Base-by-base conservation (phyloP, 2,113 vertebrate genomes). In the Zosterops borbonicus region DNA sequence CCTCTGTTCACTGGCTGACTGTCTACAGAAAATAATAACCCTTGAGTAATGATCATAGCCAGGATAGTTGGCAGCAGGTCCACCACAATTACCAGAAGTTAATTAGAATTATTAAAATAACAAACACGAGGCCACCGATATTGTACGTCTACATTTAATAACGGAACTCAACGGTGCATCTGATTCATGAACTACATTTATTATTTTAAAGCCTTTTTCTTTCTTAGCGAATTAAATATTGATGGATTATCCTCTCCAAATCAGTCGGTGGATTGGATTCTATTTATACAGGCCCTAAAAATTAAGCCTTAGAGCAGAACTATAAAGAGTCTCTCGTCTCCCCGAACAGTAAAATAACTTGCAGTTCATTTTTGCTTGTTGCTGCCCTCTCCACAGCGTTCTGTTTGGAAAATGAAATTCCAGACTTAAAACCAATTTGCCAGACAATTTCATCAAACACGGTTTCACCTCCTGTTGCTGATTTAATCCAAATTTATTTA, bases 31-130 rank as follows among this genome's bases (percentile, higher is more conserved):
- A 96, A 97, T 44, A 97, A 92, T 95, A 96, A 96, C 89, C 93
- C 92, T 95, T 95, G 83, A 96, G 94, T 96, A 94, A 96, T 55
- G 94, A 71, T 78, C 79, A 56, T 31, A 78, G 65, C 74, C 3
- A 0, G 89, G 73, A 46, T 27, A 75, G 87, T 5, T 95, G 95
- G 65, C 95, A 96, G 92, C 71, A 91, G 89, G 95, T 97, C 94
- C 91, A 96, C 77, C 87, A 96, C 88, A 97, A 97, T 98, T 97
- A 98, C 90, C 89, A 96, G 93, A 92, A 96, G 95, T 97, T 97
- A 97, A 98, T 98, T 98, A 96, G 95, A 97, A 98, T 96, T 97
- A 97, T 97, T 95, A 97, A 96, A 95, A 94, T 96, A 98, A 95
- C 94, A 98, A 98, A 47, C 81, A 97, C 25, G 23, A 94, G 87